Evolutionary conservation across 2,888 invertebrate species (phyloP).

Genomic region (Tetranychus piercei): DNA sequence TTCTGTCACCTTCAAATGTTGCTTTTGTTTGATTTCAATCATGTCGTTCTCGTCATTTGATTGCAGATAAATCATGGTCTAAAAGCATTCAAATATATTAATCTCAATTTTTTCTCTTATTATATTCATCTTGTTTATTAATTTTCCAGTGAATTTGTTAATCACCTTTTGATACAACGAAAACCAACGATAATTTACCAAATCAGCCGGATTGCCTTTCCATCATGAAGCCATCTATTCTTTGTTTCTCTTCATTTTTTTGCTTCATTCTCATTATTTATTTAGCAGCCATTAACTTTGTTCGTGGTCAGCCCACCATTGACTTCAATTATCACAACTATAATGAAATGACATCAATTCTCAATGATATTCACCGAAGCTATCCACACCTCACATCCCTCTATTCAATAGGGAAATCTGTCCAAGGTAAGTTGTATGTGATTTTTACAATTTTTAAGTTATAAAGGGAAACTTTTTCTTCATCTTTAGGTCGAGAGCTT

Average conservation of each 20-base stretch:
- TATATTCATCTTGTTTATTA: too few species aligned
- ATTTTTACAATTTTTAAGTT: not conserved
- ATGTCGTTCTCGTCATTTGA: too few species aligned
- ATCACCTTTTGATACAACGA: too few species aligned
- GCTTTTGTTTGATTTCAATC: too few species aligned
- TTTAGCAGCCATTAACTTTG: constrained; percentile 31
- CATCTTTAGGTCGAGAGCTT: constrained; percentile 53
- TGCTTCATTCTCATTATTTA: constrained; percentile 32
- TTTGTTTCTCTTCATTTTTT: constrained; percentile 41
- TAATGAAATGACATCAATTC: constrained; percentile 59
- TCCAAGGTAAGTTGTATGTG: constrained; percentile 47
- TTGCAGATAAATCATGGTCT: too few species aligned
- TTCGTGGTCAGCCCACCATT: constrained; percentile 32
- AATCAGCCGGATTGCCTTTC: constrained; percentile 44
- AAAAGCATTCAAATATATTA: too few species aligned
- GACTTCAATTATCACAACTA: constrained; percentile 75
- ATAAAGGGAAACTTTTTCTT: not conserved
- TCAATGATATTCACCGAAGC: constrained; percentile 55
- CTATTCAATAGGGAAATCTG: constrained; percentile 80
- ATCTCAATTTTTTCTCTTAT: too few species aligned
- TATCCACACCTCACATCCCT: constrained; percentile 72
- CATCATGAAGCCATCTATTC: constrained; percentile 57
- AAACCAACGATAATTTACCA: too few species aligned
- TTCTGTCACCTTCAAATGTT: too few species aligned
- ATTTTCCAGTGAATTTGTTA: too few species aligned